phyloP scores from a whole-genome alignment of 2,888 invertebrate species.

The Mythimna vitellina region DNA sequence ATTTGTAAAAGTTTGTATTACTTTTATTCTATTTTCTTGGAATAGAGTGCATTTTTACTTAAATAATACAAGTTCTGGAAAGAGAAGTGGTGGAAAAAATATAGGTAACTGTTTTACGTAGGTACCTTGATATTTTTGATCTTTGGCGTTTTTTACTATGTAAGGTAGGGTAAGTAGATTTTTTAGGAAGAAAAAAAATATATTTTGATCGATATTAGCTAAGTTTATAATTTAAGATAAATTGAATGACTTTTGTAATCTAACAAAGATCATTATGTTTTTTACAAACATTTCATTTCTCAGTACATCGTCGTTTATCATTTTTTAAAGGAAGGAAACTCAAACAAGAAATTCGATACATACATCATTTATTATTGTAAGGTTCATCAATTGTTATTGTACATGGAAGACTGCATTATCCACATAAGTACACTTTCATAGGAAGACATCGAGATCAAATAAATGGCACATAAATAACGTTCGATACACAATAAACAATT shows the following conservation, averaged over 20 bases:
- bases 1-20: no score
- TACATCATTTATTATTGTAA: conserved; percentile 54
- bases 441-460: conserved; percentile 88
- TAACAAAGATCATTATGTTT: background rate
- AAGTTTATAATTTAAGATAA: background rate
- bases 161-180: background rate
- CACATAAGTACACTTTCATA: conserved; percentile 65
- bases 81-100: no score
- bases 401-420: conserved; percentile 60
- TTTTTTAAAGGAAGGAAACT: background rate
- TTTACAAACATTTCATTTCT: background rate
- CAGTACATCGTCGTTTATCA: background rate
- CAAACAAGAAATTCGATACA: conserved; percentile 43
- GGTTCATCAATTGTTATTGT: conserved; percentile 48
- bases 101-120: no score
- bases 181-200: background rate
- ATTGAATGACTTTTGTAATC: background rate
- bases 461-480: conserved; percentile 81
- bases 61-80: no score
- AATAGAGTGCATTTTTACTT: no score
- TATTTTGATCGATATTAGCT: background rate
- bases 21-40: no score
- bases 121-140: no score
- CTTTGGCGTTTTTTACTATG: background rate
- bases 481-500: conserved; percentile 52